Evolutionary conservation across 2,888 invertebrate genomes (phyloP).

Genomic region (Drosophila seclusa): DNA sequence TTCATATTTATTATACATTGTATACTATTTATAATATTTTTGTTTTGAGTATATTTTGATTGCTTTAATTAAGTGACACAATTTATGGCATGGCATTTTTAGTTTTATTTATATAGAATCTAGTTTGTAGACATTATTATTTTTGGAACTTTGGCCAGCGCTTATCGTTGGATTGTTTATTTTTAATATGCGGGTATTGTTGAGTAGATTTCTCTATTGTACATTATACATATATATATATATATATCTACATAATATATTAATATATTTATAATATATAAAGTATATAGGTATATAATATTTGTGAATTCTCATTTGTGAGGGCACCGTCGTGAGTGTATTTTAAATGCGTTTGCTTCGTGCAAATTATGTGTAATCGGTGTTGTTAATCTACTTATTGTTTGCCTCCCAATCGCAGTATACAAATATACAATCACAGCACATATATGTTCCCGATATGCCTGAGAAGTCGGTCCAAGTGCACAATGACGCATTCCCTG

Average conservation of each 20-base stretch:
- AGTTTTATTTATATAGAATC: slow-evolving; percentile 28
- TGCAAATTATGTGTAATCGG: slow-evolving; percentile 25
- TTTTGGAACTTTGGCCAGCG: slow-evolving; percentile 17
- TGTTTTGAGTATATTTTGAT: not conserved
- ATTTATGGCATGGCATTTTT: slow-evolving; percentile 54
- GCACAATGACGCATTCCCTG: slow-evolving; percentile 56
- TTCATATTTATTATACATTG: not conserved
- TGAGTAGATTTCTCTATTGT: not conserved
- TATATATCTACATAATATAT: not conserved
- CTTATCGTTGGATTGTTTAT: slow-evolving; percentile 32
- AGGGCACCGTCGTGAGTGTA: slow-evolving; percentile 52
- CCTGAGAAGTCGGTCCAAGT: slow-evolving; percentile 38
- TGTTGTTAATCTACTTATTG: not conserved
- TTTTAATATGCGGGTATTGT: not conserved
- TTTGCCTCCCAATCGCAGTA: not conserved
- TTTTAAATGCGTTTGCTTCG: slow-evolving; percentile 47
- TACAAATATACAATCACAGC: not conserved
- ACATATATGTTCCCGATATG: slow-evolving; percentile 22
- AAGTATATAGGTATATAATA: slow-evolving; percentile 2
- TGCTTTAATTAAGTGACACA: slow-evolving; percentile 64
- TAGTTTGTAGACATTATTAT: slow-evolving; percentile 17
- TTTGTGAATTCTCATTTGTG: slow-evolving; percentile 37
- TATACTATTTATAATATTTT: not conserved
- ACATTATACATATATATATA: slow-evolving; percentile 1
- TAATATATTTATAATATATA: slow-evolving; percentile 5